Evolutionary conservation across 2,888 invertebrate genomes (phyloP).

Genomic region (Drosophila subsilvestris): DNA sequence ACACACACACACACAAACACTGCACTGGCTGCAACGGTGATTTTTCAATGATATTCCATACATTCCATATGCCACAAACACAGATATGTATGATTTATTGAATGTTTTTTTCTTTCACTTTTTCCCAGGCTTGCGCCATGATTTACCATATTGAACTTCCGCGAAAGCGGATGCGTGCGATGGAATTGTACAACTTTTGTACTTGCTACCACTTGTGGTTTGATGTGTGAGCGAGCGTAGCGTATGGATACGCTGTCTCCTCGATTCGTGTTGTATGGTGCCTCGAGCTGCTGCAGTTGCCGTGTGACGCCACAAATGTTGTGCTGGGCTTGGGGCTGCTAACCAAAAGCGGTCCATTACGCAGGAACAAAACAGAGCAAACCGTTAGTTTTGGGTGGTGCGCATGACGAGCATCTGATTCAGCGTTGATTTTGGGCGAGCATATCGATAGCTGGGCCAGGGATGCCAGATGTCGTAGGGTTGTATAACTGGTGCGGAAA

Average conservation of each 20-base stretch:
- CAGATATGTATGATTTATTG: background rate
- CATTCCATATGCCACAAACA: conserved; percentile 35
- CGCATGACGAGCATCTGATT: background rate
- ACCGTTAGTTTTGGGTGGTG: background rate
- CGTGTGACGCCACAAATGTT: conserved; percentile 26
- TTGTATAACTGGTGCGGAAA: too few species aligned
- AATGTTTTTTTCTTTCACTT: conserved; percentile 5
- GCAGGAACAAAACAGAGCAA: background rate
- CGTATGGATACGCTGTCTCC: background rate
- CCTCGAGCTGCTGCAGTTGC: conserved; percentile 15
- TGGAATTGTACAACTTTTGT: conserved; percentile 13
- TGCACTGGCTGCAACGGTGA: conserved; percentile 60
- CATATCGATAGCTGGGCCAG: background rate
- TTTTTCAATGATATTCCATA: conserved; percentile 26
- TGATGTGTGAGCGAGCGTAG: background rate
- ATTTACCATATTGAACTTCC: conserved; percentile 33
- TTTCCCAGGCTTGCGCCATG: background rate
- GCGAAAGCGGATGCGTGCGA: conserved; percentile 1
- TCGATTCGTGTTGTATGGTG: background rate
- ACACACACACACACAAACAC: conserved; percentile 31
- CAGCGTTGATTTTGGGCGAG: background rate
- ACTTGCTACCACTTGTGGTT: conserved; percentile 69
- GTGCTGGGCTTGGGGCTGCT: background rate
- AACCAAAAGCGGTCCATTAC: background rate
- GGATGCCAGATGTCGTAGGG: too few species aligned